These are phyloP conservation scores for Drosophila teissieri DNA, from an alignment of 1,140 invertebrate genomes.

Conservation along the genomic window DNA sequence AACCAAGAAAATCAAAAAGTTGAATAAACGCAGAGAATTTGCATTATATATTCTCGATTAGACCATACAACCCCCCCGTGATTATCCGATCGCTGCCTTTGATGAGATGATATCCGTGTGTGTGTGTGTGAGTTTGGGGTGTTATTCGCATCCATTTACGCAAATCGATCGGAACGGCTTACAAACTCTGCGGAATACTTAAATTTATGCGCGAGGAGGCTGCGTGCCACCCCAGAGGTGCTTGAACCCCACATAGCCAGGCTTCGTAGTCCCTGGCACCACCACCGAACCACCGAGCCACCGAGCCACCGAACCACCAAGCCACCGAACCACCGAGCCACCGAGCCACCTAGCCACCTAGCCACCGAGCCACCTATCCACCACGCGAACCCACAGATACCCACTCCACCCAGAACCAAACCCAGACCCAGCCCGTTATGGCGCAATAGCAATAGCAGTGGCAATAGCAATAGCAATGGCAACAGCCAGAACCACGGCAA, in stretches of 20 bases:
- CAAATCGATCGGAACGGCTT: constrained; percentile 43
- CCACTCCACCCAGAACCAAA: not conserved
- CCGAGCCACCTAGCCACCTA: not conserved
- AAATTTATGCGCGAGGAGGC: constrained; percentile 54
- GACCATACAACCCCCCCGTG: constrained; percentile 18
- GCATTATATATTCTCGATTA: constrained; percentile 63
- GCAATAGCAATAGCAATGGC: constrained; percentile 49
- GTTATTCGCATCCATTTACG: constrained; percentile 58
- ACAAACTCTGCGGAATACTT: constrained; percentile 27
- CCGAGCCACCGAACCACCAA: not conserved
- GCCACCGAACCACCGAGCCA: not conserved
- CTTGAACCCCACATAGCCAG: constrained; percentile 23
- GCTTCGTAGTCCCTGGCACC: constrained; percentile 26
- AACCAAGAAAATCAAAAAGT: not conserved
- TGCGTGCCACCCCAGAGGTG: constrained; percentile 12
- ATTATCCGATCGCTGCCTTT: constrained; percentile 50
- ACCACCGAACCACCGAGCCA: not conserved
- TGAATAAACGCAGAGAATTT: constrained; percentile 45
- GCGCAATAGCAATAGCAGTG: constrained; percentile 51
- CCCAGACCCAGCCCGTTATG: constrained; percentile 42
- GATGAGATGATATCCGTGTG: constrained; percentile 20
- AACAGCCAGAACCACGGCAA: constrained; percentile 57
- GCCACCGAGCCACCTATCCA: constrained; percentile 1
- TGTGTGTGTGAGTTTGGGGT: not conserved
- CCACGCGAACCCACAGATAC: not conserved